Conservation (phyloP, 2,888 invertebrate species). For the Limnephilus marmoratus region DNA sequence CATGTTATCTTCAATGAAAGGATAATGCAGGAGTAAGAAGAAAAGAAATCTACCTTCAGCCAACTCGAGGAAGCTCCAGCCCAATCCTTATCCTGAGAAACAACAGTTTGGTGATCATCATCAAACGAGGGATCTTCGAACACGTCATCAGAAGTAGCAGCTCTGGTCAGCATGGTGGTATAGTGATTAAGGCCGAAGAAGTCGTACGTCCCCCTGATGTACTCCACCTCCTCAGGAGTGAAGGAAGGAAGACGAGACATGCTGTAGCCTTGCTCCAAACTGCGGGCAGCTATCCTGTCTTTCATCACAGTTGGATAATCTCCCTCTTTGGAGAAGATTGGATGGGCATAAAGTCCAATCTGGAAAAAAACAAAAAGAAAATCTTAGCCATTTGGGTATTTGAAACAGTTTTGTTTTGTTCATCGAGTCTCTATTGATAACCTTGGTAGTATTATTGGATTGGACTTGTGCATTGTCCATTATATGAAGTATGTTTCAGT, state of each 20-base stretch:
- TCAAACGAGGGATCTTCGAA: conserved; percentile 23
- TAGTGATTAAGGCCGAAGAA: conserved; percentile 88
- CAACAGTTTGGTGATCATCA: conserved; percentile 43
- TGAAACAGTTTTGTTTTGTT: neutral
- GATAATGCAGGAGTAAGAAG: neutral
- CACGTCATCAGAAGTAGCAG: neutral
- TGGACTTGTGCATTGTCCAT: neutral
- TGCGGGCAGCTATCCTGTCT: conserved; percentile 77
- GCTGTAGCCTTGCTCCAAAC: conserved; percentile 77
- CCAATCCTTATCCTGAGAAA: conserved; percentile 37
- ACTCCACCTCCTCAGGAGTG: conserved; percentile 79
- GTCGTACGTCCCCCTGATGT: conserved; percentile 79
- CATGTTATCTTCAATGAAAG: neutral
- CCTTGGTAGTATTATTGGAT: neutral
- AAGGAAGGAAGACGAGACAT: conserved; percentile 81
- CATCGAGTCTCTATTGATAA: neutral
- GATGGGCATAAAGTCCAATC: conserved; percentile 83
- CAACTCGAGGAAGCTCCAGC: conserved; percentile 30
- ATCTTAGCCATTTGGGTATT: neutral
- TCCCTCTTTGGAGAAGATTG: conserved; percentile 80
- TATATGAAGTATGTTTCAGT: neutral
- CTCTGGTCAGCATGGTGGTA: conserved; percentile 72
- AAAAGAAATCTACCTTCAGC: conserved; percentile 50
- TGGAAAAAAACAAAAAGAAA: conserved; percentile 68
- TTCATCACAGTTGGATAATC: conserved; percentile 84